Evolutionary conservation across 2,113 vertebrate species (phyloP), one percentile per base, ranked within the genome.

Genomic region (Trachemys scripta): DNA sequence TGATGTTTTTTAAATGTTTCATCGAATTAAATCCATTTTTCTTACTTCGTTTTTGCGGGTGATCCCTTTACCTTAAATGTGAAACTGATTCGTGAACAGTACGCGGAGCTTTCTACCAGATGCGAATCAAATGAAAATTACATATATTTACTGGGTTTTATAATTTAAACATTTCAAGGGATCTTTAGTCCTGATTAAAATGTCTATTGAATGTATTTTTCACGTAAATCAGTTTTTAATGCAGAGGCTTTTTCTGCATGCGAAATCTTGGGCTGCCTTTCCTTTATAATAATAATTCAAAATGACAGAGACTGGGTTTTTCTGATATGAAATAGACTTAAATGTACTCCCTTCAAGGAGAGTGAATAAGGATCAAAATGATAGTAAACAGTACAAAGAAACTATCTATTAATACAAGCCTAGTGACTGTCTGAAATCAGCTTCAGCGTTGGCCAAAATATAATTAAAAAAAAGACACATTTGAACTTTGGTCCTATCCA

Each of bases 1-100:
- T 11, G 10, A 65, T 93, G 92, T 31, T 56, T 75, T 94, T 92
- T 84, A 96, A 78, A 80, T 3, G 27, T 83, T 94, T 94, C 86
- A 92, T 47, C 92, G 84, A 95, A 80, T 13, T 10, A 94, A 80
- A 94, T 92, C 89, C 5, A 14, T 95, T 96, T 97, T 57, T 0
- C 89, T 91, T 69, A 4, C 62, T 93, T 90, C 51, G 6, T 35
- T 51, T 42, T 51, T 29, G 85, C 7, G 9, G 54, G 65, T 92
- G n/a, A 91, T 93, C 89, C 56, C 51, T 94, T 79, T 94, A 93
- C 65, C 56, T 84, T 90, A 95, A 84, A 90, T 17, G 69, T 88
- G 84, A 92, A 95, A 96, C 93, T 92, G 78, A 91, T 89, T 93
- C 93, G 62, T n/a, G 3, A 96, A 50, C 62, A 75, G 82, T 76